These are phyloP conservation scores for Caloenas nicobarica DNA, from an alignment of 2,113 vertebrate species.

Conservation along the genomic window DNA sequence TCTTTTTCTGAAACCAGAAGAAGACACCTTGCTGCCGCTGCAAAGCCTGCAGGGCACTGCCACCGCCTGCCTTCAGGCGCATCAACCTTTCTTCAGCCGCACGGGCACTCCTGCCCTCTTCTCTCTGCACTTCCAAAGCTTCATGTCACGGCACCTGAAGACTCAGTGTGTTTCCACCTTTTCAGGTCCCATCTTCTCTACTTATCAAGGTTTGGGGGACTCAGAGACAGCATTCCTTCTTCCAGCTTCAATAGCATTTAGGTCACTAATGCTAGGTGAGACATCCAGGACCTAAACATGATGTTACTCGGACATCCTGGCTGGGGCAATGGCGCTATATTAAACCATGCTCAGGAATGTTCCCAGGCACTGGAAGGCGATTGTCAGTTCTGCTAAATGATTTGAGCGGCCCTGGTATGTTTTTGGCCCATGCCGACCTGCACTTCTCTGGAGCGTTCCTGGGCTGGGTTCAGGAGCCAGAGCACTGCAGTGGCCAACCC, in stretches of 20 bases:
- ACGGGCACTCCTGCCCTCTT: neutral
- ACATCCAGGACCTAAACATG: neutral
- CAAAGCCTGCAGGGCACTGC: neutral
- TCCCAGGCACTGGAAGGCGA: neutral
- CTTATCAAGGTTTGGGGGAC: neutral
- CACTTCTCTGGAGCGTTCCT: accelerated
- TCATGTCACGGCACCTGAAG: accelerated
- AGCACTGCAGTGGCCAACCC: neutral
- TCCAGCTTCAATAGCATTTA: neutral
- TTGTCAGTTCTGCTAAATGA: neutral
- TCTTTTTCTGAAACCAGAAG: neutral
- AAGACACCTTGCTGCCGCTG: neutral
- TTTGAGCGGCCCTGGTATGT: accelerated
- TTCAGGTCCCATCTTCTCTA: neutral
- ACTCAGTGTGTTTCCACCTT: neutral
- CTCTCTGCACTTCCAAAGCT: neutral
- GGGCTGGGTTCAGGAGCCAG: neutral
- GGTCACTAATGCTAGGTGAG: neutral
- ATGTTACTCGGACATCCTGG: accelerated
- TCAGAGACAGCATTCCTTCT: neutral
- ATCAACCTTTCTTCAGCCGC: accelerated
- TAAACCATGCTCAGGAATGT: accelerated
- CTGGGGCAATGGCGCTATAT: accelerated
- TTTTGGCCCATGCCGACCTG: neutral
- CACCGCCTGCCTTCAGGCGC: neutral